phyloP scores from a whole-genome alignment of 2,888 invertebrate species.

The Machimus atricapillus region DNA sequence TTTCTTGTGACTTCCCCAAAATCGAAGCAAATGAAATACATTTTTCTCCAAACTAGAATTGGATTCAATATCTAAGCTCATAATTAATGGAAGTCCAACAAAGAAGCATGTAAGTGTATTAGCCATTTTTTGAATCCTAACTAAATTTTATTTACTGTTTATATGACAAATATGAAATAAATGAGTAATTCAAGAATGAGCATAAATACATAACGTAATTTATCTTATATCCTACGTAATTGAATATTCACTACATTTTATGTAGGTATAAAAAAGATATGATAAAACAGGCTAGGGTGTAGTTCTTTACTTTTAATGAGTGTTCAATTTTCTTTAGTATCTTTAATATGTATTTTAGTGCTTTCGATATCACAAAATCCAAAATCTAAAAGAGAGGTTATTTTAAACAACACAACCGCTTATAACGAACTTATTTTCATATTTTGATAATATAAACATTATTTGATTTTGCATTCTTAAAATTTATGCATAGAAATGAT shows the following conservation, averaged over 20 bases:
- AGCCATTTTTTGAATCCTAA: background rate
- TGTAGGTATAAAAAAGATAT: background rate
- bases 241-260: background rate
- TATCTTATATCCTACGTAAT: background rate
- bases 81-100: background rate
- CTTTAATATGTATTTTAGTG: no score
- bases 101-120: background rate
- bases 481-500: no score
- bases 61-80: background rate
- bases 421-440: no score
- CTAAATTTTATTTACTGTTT: background rate
- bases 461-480: no score
- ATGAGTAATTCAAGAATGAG: background rate
- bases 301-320: no score
- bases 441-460: no score
- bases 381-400: no score
- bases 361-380: no score
- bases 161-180: background rate
- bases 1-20: constrained; percentile 11
- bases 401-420: no score
- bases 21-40: background rate
- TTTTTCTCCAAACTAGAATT: constrained; percentile 1
- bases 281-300: background rate
- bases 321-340: no score
- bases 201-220: background rate